Evolutionary conservation across 2,888 invertebrate species (phyloP), one percentile per base, ranked within the genome.

Genomic region (Elaeidobius kamerunicus): DNA sequence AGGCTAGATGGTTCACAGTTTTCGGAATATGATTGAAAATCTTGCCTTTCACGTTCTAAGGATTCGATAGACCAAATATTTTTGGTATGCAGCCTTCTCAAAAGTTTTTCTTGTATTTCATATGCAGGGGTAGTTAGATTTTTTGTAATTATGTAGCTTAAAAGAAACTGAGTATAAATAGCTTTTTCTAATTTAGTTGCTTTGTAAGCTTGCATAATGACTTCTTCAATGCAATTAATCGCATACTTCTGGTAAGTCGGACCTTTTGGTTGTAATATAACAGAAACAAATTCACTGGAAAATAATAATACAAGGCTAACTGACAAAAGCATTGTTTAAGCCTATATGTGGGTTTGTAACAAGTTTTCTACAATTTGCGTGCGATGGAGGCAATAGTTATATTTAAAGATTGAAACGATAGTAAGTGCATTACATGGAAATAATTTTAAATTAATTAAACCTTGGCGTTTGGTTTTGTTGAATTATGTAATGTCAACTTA

Each of bases 11-110:
- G 3, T n/a, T 14, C 2, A 27, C 50, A 50, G 12, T 42, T 45
- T 17, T 53, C 49, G 4, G 43, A 38, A 28, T 51, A 54, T 7
- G 53, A 41, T n/a, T 34, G 5, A 36, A 57, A 54, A 9, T 50
- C 35, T 7, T 11, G 9, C 30, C 39, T 23, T n/a, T 28, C n/a
- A n/a, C 30, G 5, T 16, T 56, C 30, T 7, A 48, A 17, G 14
- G 52, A 28, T 41, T 56, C 52, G 5, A 56, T 30, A 2, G 43
- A 27, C 46, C 51, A 55, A n/a, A 35, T 6, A 17, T 28, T 12
- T 23, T 51, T 41, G 3, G 18, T 28, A 14, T 55, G 47, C 3
- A 55, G 16, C 2, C 17, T 17, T 27, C 42, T 28, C 19, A 55
- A 38, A 3, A 42, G 11, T 28, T 34, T 30, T 5, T 45, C 42